These are phyloP conservation scores for Ceyx melanurus DNA, from an alignment of 2,113 vertebrate species.

Conservation along the genomic window DNA sequence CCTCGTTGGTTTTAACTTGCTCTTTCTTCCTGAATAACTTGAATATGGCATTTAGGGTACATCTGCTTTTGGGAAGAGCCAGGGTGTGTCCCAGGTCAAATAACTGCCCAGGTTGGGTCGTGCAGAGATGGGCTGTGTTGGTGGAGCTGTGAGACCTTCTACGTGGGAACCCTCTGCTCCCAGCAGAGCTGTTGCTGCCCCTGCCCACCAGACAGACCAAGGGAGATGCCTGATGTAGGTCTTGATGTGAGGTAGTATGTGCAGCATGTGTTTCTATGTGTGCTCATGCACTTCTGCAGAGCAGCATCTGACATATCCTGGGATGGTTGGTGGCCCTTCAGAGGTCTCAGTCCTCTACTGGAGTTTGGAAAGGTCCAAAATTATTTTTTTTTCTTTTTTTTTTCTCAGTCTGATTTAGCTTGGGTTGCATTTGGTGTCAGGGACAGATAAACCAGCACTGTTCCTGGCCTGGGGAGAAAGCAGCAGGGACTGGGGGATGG, in stretches of 20 bases:
- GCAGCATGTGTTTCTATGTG: no score
- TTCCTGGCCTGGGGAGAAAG: neutral
- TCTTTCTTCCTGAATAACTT: neutral
- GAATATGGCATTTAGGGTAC: neutral
- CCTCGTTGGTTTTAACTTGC: neutral
- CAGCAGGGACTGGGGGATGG: no score
- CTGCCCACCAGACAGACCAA: neutral
- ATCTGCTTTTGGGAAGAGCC: neutral
- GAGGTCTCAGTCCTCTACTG: neutral
- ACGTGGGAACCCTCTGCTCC: neutral
- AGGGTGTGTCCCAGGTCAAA: neutral
- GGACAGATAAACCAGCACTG: neutral
- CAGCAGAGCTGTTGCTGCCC: neutral
- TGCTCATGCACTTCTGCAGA: neutral
- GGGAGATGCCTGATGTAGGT: neutral
- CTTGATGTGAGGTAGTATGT: neutral
- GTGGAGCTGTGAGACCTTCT: neutral
- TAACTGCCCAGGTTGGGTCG: neutral
- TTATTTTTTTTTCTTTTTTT: neutral
- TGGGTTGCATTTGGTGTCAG: neutral
- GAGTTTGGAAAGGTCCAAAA: neutral
- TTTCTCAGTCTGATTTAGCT: neutral
- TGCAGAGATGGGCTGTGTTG: neutral
- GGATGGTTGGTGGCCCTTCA: neutral
- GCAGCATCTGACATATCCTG: fast-evolving